Evolutionary conservation across 2,797 vertebrate genomes (phyloP).

Genomic region (Dendrocincla tyrannina): DNA sequence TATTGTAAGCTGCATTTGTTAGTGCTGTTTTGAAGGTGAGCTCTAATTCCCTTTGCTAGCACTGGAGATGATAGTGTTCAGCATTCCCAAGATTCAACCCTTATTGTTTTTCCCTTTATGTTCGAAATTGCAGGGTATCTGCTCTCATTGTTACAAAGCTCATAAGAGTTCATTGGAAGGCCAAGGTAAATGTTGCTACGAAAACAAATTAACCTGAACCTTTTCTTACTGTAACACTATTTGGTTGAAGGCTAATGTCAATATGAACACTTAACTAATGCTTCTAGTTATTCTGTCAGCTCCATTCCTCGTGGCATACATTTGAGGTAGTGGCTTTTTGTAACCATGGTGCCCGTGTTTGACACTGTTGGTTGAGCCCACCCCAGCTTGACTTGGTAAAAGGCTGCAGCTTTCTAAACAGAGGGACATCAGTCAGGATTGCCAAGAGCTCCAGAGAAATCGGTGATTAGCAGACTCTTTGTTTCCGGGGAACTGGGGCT

Average conservation of each 20-base stretch:
- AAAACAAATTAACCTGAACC: background rate
- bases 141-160: background rate
- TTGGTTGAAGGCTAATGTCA: background rate
- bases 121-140: background rate
- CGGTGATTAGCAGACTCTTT: background rate
- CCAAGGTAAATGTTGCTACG: background rate
- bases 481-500: background rate
- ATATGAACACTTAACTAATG: background rate
- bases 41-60: background rate
- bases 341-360: rapidly evolving
- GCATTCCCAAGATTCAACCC: background rate
- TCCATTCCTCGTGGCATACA: background rate
- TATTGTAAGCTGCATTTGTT: background rate
- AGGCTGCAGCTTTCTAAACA: rapidly evolving
- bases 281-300: background rate
- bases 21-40: background rate
- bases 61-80: background rate
- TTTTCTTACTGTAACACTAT: background rate
- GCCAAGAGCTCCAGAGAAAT: background rate
- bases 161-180: background rate
- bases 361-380: background rate
- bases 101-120: background rate
- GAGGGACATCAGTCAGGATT: background rate
- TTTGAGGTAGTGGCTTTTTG: background rate
- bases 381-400: background rate